Percentiles rank a stretch among this genome's conserved stretches.
These are phyloP conservation scores for Ramphastos sulfuratus DNA, from an alignment of 2,113 vertebrate genomes.

Conservation along the genomic window DNA sequence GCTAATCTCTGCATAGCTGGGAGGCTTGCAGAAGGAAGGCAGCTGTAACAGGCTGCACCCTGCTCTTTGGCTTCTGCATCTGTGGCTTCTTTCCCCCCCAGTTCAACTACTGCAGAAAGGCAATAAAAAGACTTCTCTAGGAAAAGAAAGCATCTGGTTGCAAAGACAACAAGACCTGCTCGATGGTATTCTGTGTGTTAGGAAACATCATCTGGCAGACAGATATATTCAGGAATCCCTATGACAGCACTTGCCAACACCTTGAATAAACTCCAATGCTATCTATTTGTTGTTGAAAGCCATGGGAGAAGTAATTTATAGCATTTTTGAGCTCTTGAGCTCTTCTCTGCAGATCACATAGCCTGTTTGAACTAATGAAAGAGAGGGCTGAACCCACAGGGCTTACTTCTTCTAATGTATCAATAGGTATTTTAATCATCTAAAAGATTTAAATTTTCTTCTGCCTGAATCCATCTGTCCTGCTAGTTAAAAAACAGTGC, in stretches of 20 bases:
- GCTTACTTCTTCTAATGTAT: neutral
- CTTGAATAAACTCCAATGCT: neutral
- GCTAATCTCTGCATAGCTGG: neutral
- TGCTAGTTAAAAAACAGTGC: neutral
- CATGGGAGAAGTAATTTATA: neutral
- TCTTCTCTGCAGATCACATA: neutral
- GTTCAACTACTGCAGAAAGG: neutral
- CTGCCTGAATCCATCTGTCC: neutral
- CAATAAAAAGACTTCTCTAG: neutral
- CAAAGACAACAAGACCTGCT: neutral
- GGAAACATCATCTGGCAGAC: neutral
- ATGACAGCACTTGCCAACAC: neutral
- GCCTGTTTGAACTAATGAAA: neutral
- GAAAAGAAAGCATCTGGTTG: neutral
- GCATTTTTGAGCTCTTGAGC: neutral
- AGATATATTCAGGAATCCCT: neutral
- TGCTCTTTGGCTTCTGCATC: neutral
- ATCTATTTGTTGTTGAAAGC: conserved; percentile 23
- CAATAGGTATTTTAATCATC: neutral
- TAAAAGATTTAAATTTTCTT: neutral
- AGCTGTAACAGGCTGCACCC: neutral
- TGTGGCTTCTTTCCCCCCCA: neutral
- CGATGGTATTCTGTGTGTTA: neutral
- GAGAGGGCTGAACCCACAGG: neutral
- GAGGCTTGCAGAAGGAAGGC: neutral